Evolutionary conservation across 92 coral and sea anemone genomes (phyloP), one percentile per base, ranked within the genome.

Genomic region (Ricordea florida): DNA sequence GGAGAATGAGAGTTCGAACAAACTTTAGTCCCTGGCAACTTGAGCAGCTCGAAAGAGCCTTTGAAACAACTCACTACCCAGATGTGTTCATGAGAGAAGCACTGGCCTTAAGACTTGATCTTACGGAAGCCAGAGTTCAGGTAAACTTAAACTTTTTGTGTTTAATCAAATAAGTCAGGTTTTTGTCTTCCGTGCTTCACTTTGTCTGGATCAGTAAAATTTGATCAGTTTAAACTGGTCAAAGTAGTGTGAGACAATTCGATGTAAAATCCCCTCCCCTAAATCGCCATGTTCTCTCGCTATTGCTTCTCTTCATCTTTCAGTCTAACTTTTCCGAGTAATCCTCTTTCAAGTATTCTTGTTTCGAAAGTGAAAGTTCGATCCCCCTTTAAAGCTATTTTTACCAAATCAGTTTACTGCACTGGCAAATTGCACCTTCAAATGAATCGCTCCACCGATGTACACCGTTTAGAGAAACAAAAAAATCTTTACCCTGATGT

Each of bases 21-120:
- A 96, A 96, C 37, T 94, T 96, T 45, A 88, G 97, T 10, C 99
- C 97, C 6, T 96, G 99, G 99, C 99, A 96, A 60, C 60, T 96
- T 10, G 99, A 96, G 45, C 97, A 96, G 66, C 79, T 96, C 10
- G 99, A 96, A 64, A 62, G 97, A 70, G 99, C 99, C 0, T 96
- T 96, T 49, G 96, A 86, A 48, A 92, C 93, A 0, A 96, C 99
- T 0, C 99, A 96, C 27, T 96, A 96, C 28, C 99, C 99, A 0
- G 99, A 96, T 51, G 99, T 96, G 26, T 96, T 96, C 57, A 96
- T 96, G 99, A 87, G 99, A 49, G 99, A 96, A 79, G 92, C 96
- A 15, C 85, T 96, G 4, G 99, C 97, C 9, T 62, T 96, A 10
- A 52, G 99, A 46, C 86, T 96, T 43, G 99, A 96, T 44, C 76